Base-by-base conservation (phyloP, 2,888 invertebrate genomes). In the Cataglyphis cursor region DNA sequence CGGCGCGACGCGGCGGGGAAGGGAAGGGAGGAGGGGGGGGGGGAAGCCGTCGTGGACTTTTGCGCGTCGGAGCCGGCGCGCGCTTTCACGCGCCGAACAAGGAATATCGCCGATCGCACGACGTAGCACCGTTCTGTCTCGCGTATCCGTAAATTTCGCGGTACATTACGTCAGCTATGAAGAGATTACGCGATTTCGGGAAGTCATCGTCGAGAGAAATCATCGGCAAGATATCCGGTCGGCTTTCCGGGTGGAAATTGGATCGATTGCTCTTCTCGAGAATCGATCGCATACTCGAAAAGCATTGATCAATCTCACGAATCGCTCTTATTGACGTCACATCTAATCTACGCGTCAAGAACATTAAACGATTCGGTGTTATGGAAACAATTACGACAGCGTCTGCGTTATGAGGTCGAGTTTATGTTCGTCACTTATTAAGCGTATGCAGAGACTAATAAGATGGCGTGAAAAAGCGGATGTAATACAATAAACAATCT, bases 401-500 rank as follows among this genome's bases (percentile, higher is more conserved):
- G 54, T 81, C 21, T 12, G 8, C 48, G 8, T 51, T 18, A 9
- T 59, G 59, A 31, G 38, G 72, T 64, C n/a, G 41, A 57, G 70
- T 72, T 10, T 18, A 51, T 41, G 12, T 24, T 48, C 41, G 15
- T 38, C 61, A 12, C 41, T 15, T 61, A 59, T 54, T 54, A 64
- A 31, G 54, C 38, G 64, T 15, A 12, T 9, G n/a, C 21, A 24
- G 83, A 61, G 84, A 78, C 18, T 66, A 68, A 57, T 15, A 66
- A 51, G 61, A 80, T 57, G 59, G 54, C 65, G 78, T 65, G 78
- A 73, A 84, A 86, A 81, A 62, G 80, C 35, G 82, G 51, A 38
- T 24, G 1, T 24, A 72, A 57, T 21, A 75, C 68, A 83, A 62
- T 75, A 61, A 70, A 68, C 38, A 78, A 76, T 76, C 74, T 44